Conservation (phyloP, 2,888 invertebrate genomes). For the Acronicta leporina region DNA sequence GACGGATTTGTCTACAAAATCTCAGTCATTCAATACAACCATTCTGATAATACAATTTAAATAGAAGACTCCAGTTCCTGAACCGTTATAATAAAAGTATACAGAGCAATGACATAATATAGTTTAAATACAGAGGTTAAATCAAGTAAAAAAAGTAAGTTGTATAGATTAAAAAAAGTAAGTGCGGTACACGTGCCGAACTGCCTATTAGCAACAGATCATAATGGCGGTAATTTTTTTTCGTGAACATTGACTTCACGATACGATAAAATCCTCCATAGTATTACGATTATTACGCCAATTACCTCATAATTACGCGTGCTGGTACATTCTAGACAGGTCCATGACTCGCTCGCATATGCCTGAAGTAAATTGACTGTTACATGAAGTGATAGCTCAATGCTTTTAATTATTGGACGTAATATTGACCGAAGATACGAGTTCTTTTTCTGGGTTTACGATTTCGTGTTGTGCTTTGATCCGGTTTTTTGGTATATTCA, state of each 20-base stretch:
- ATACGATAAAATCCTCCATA: slow-evolving; percentile 29
- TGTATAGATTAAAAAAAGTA: not conserved
- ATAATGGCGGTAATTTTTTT: slow-evolving; percentile 7
- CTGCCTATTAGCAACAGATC: slow-evolving; percentile 11
- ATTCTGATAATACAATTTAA: too few relatives aligned
- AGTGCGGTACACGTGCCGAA: slow-evolving; percentile 1
- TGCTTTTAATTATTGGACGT: not conserved
- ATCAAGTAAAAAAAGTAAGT: too few relatives aligned
- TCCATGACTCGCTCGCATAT: slow-evolving; percentile 46
- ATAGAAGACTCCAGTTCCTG: too few relatives aligned
- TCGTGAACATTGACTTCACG: too few relatives aligned
- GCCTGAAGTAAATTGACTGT: slow-evolving; percentile 25
- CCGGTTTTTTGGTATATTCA: not conserved
- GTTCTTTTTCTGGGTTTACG: slow-evolving; percentile 26
- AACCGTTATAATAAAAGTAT: too few relatives aligned
- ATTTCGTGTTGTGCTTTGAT: not conserved
- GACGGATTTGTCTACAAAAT: too few relatives aligned
- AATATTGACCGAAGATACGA: not conserved
- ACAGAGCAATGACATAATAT: too few relatives aligned
- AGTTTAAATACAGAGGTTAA: too few relatives aligned
- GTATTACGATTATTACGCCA: slow-evolving; percentile 27
- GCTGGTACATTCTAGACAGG: slow-evolving; percentile 39
- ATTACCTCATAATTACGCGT: slow-evolving; percentile 39
- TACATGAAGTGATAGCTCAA: slow-evolving; percentile 22
- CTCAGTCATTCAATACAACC: too few relatives aligned